Percentiles rank a stretch among this genome's conserved stretches.
Evolutionary conservation across 2,113 vertebrate genomes (phyloP).

Genomic region (Larimichthys crocea): DNA sequence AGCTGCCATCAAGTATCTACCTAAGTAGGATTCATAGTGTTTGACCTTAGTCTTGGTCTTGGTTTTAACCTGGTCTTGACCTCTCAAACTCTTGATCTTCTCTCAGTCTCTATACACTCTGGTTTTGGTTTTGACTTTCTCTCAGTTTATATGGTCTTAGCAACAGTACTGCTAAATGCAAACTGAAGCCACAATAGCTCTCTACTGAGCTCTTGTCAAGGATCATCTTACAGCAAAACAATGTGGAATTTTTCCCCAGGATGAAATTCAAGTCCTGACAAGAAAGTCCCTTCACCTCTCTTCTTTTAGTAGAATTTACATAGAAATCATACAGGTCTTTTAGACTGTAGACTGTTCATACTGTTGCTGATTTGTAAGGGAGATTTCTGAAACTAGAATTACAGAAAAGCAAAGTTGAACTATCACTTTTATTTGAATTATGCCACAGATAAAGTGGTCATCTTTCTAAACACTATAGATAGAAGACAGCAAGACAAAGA

Average conservation of each 20-base stretch:
- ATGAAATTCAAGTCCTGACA: slow-evolving; percentile 37
- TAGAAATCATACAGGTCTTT: background rate
- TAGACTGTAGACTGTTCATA: background rate
- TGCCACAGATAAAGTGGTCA: background rate
- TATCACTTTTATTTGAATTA: slow-evolving; percentile 6
- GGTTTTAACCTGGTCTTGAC: too few species aligned
- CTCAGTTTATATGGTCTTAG: too few species aligned
- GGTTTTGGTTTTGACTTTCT: too few species aligned
- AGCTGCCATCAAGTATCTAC: too few species aligned
- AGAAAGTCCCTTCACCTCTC: background rate
- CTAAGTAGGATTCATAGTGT: too few species aligned
- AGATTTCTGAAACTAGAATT: slow-evolving; percentile 19
- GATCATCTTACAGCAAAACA: slow-evolving; percentile 6
- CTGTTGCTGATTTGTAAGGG: background rate
- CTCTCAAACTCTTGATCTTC: too few species aligned
- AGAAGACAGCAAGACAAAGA: background rate
- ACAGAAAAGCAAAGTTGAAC: background rate
- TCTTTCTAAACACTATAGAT: background rate
- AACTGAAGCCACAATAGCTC: background rate
- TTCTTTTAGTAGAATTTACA: too few species aligned
- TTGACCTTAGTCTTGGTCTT: too few species aligned
- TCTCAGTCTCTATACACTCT: too few species aligned
- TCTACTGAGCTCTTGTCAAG: background rate
- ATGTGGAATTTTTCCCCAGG: slow-evolving; percentile 12
- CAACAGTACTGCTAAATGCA: background rate